Base-by-base conservation (phyloP, 2,888 invertebrate genomes). In the Gandaritis pyraliata region DNA sequence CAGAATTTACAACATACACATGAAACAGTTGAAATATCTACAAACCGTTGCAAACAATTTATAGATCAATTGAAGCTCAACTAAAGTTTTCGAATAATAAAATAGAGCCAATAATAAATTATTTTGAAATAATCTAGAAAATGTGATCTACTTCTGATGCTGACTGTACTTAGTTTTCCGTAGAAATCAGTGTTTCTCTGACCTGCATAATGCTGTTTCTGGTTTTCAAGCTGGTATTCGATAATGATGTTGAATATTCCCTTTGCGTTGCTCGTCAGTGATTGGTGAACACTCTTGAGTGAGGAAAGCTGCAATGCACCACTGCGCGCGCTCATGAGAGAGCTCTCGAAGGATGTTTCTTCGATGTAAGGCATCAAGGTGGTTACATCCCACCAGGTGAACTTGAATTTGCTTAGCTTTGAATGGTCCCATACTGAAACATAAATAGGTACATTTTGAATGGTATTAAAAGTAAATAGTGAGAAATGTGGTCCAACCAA, bases 301-400 rank as follows among this genome's bases (percentile, higher is more conserved):
- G 98, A 98, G 0, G 97, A 96, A 33, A 98, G 89, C 7, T 97
- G 96, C 50, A 97, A 83, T 1, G 94, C 94, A 18, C 96, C 96
- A 23, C 96, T 95, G 68, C 96, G 95, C 73, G 97, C 96, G 0
- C 97, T 95, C 88, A 98, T 92, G 67, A 98, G 87, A 0, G 97
- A 97, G 80, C 95, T 96, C 84, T 98, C 97, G 74, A 94, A 97
- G 0, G 96, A 95, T 0, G 96, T 97, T 87, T 98, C 98, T 71
- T 96, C 95, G 0, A 90, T 88, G 80, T 99, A 99, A 0, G 97
- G 95, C 64, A 95, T 81, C 85, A 96, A 96, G 0, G 97, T 97
- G 0, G 98, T 97, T 2, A 95, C 95, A 80, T 98, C 97, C 94
- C 96, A 96, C 97, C 98, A 98, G 2, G 96, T 94, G 87, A 97